These are phyloP conservation scores for Acanthurus leucopareius DNA, from an alignment of 2,797 vertebrate species.

Conservation along the genomic window DNA sequence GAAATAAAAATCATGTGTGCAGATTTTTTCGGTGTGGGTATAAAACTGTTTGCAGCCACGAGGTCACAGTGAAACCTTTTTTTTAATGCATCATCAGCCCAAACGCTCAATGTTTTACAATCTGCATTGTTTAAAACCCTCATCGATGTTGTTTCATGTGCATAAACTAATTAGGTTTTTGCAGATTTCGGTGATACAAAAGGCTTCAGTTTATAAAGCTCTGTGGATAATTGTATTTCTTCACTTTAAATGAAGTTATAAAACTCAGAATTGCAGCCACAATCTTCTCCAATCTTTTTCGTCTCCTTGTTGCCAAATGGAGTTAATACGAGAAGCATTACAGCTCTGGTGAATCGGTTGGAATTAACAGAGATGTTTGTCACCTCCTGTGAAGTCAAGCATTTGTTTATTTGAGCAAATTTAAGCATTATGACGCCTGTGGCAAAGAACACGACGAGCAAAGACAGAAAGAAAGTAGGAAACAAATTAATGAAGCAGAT, in stretches of 20 bases:
- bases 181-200: conserved; percentile 29
- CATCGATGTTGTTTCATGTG: conserved; percentile 14
- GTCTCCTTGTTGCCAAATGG: conserved; percentile 32
- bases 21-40: not conserved
- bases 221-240: conserved; percentile 45
- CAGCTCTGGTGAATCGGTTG: conserved; percentile 39
- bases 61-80: conserved; percentile 22
- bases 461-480: not conserved
- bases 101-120: conserved; percentile 32
- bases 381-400: conserved; percentile 44
- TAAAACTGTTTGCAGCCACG: conserved; percentile 5
- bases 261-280: conserved; percentile 8
- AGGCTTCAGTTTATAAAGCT: conserved; percentile 44
- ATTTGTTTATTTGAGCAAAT: conserved; percentile 38
- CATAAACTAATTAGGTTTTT: conserved; percentile 49
- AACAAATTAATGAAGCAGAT: conserved; percentile 29
- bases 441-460: conserved; percentile 9
- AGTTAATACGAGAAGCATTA: conserved; percentile 41
- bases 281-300: conserved; percentile 25
- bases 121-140: conserved; percentile 28
- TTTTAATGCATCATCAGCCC: not conserved
- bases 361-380: conserved; percentile 58
- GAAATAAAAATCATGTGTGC: not conserved
- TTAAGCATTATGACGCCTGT: conserved; percentile 15
- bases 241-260: conserved; percentile 47